These are phyloP conservation scores for Drosophila algonquin DNA, from an alignment of 2,888 invertebrate genomes.

Conservation along the genomic window DNA sequence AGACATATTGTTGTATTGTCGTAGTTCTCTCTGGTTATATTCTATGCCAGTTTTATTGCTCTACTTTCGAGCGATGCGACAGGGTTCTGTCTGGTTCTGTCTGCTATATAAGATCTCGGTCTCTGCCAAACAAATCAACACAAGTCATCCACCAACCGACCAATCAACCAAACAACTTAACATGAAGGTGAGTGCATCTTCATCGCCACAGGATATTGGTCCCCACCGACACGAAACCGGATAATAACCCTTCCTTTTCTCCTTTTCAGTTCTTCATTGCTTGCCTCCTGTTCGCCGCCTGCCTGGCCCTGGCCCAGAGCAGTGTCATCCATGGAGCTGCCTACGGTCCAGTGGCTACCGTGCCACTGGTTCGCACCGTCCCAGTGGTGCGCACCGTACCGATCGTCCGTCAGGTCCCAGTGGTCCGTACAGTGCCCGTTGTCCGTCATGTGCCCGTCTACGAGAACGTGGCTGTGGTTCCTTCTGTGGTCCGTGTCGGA, in stretches of 20 bases:
- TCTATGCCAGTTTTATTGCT: conserved; percentile 54
- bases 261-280: conserved; percentile 66
- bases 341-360: conserved; percentile 22
- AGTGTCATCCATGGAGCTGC: conserved; percentile 58
- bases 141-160: conserved; percentile 47
- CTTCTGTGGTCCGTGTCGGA: conserved; percentile 53
- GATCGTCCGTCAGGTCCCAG: conserved; percentile 45
- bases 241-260: background rate
- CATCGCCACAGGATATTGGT: background rate
- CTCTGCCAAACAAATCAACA: conserved; percentile 45
- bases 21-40: conserved; percentile 7
- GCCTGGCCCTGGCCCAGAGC: conserved; percentile 67
- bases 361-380: conserved; percentile 19
- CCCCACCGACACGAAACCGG: background rate
- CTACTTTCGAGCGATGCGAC: conserved; percentile 38
- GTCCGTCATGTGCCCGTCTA: conserved; percentile 49
- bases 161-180: conserved; percentile 42
- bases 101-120: conserved; percentile 53
- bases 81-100: conserved; percentile 50
- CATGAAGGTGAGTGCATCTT: conserved; percentile 64
- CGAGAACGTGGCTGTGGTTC: conserved; percentile 53
- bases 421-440: conserved; percentile 48
- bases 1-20: background rate
- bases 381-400: conserved; percentile 40
- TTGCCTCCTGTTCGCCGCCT: conserved; percentile 58